Conservation (phyloP, 2,888 invertebrate genomes). For the Esperia sulphurella region DNA sequence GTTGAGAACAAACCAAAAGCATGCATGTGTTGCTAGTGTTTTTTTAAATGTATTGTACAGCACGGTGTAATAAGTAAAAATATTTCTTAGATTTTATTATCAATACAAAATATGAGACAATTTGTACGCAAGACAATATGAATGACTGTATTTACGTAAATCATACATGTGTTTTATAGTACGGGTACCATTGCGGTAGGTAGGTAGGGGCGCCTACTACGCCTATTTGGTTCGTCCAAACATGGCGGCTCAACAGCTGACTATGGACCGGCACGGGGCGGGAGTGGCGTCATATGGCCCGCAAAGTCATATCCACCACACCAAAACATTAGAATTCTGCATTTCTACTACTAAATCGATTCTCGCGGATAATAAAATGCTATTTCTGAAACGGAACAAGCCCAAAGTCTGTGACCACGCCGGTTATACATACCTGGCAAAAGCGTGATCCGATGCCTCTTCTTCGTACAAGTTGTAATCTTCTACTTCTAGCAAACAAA, state of each 20-base stretch:
- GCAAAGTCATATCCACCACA: conserved; percentile 25
- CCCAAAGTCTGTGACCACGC: conserved; percentile 57
- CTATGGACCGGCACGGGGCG: conserved; percentile 73
- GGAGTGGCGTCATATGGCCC: conserved; percentile 58
- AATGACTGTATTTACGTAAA: conserved; percentile 43
- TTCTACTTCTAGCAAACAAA: conserved; percentile 76
- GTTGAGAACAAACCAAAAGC: neutral
- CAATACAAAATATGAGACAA: neutral
- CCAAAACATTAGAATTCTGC: conserved; percentile 17
- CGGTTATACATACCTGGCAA: conserved; percentile 73
- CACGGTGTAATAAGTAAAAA: neutral
- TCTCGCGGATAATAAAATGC: conserved; percentile 3
- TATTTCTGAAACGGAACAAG: conserved; percentile 15
- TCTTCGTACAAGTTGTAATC: conserved; percentile 77
- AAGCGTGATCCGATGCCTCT: conserved; percentile 77
- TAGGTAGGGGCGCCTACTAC: conserved; percentile 62
- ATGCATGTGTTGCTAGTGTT: neutral
- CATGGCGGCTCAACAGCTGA: conserved; percentile 80
- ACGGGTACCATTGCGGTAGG: conserved; percentile 39
- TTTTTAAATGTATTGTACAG: neutral
- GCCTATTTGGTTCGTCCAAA: conserved; percentile 76
- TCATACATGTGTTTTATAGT: conserved; percentile 47
- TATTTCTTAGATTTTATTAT: neutral
- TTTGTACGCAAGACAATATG: conserved; percentile 25
- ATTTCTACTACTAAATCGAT: conserved; percentile 1